Conservation (phyloP, 2,888 invertebrate species). For the Andrena chrysosceles region DNA sequence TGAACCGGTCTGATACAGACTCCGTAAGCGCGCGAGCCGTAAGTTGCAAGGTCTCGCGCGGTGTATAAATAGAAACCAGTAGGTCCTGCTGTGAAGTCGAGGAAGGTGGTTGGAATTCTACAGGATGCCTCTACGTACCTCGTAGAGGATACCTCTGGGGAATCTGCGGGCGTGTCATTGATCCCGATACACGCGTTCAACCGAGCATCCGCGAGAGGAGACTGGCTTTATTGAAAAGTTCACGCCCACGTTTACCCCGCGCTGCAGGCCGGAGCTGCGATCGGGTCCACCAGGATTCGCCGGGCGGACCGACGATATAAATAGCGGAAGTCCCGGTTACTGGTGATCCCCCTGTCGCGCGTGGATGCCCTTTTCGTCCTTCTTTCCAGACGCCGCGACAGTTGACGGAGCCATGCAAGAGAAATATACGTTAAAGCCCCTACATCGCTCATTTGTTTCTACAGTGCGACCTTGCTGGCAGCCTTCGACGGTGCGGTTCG, state of each 20-base stretch:
- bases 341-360: slow-evolving; percentile 7
- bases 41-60: slow-evolving; percentile 75
- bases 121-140: slow-evolving; percentile 76
- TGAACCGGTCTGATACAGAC: slow-evolving; percentile 50
- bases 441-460: background rate
- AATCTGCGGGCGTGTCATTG: slow-evolving; percentile 79
- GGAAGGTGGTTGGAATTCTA: slow-evolving; percentile 81
- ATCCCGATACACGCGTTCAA: slow-evolving; percentile 76
- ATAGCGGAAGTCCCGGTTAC: slow-evolving; percentile 16
- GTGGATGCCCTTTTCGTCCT: background rate
- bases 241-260: slow-evolving; percentile 65
- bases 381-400: too few relatives aligned
- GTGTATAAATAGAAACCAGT: slow-evolving; percentile 83
- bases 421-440: background rate
- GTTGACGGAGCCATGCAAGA: background rate
- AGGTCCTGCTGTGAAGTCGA: slow-evolving; percentile 80
- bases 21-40: slow-evolving; percentile 62
- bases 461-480: slow-evolving; percentile 33
- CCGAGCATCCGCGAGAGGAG: slow-evolving; percentile 60
- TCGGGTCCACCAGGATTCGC: slow-evolving; percentile 19
- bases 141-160: slow-evolving; percentile 72
- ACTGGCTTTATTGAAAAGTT: slow-evolving; percentile 72
- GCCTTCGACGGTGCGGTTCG: slow-evolving; percentile 35
- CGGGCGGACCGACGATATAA: slow-evolving; percentile 22
- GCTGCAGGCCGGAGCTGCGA: slow-evolving; percentile 21